phyloP scores from a whole-genome alignment of 2,797 vertebrate species.

The Catamblyrhynchus diadema region DNA sequence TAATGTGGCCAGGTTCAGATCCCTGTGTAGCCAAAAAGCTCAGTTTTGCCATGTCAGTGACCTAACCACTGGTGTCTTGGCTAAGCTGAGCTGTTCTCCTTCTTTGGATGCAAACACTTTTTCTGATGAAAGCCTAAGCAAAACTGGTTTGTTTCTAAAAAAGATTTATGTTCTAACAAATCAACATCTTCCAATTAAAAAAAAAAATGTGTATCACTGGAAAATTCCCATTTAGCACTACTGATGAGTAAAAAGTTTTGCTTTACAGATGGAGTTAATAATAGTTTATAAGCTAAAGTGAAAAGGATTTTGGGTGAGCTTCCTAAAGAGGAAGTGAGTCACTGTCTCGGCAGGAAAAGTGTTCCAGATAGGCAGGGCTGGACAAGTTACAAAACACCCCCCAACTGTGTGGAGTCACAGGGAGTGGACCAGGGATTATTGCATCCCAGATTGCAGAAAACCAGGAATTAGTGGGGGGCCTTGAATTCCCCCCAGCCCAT shows the following conservation, averaged over 20 bases:
- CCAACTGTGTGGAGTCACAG: conserved; percentile 4
- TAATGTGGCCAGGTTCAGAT: not conserved
- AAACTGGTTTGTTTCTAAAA: conserved; percentile 21
- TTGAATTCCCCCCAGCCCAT: not conserved
- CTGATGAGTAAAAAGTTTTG: conserved; percentile 53
- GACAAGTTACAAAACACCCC: conserved; percentile 55
- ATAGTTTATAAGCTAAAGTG: conserved; percentile 58
- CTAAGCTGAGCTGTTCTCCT: conserved; percentile 11
- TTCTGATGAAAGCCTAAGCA: conserved; percentile 41
- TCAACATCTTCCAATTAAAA: conserved; percentile 18
- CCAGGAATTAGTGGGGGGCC: not conserved
- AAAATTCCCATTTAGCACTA: conserved; percentile 54
- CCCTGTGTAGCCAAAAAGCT: not conserved
- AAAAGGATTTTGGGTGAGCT: conserved; percentile 66
- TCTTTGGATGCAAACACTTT: not conserved
- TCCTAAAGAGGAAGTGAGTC: conserved; percentile 69
- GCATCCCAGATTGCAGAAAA: not conserved
- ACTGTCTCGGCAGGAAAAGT: conserved; percentile 63
- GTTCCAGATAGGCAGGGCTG: conserved; percentile 67
- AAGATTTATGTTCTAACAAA: conserved; percentile 46
- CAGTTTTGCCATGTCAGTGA: not conserved
- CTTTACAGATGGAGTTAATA: conserved; percentile 65
- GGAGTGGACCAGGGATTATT: conserved; percentile 41
- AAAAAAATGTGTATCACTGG: not conserved
- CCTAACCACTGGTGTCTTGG: not conserved